These are phyloP conservation scores for Connochaetes taurinus DNA, from an alignment of 2,113 vertebrate genomes.

Conservation along the genomic window DNA sequence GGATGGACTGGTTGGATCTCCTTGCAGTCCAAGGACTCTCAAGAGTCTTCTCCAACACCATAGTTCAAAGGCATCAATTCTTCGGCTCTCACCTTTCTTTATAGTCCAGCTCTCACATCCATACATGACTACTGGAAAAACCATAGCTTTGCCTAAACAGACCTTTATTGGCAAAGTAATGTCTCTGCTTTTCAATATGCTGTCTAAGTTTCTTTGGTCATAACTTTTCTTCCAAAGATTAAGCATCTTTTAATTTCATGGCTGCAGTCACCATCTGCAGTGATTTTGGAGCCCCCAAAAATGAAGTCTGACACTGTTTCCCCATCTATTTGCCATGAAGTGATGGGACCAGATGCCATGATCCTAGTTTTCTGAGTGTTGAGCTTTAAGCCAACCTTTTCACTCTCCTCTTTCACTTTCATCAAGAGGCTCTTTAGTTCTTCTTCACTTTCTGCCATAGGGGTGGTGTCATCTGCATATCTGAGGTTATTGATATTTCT, in stretches of 20 bases:
- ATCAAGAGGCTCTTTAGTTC: background rate
- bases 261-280: background rate
- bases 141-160: background rate
- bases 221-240: background rate
- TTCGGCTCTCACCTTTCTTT: accelerated
- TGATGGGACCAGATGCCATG: background rate
- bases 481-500: background rate
- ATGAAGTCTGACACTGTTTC: background rate
- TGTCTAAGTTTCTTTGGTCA: background rate
- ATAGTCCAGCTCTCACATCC: background rate
- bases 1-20: background rate
- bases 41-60: background rate
- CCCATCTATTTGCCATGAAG: background rate
- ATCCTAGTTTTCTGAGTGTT: background rate
- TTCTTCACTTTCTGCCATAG: background rate
- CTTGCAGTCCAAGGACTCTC: background rate
- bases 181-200: background rate
- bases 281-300: accelerated
- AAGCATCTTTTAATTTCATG: background rate
- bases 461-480: background rate
- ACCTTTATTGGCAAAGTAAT: background rate
- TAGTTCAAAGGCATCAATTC: background rate
- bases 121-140: background rate
- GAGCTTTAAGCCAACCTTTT: background rate
- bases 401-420: background rate